phyloP scores from a whole-genome alignment of 1,140 invertebrate species.

The Neodiprion pinetum region DNA sequence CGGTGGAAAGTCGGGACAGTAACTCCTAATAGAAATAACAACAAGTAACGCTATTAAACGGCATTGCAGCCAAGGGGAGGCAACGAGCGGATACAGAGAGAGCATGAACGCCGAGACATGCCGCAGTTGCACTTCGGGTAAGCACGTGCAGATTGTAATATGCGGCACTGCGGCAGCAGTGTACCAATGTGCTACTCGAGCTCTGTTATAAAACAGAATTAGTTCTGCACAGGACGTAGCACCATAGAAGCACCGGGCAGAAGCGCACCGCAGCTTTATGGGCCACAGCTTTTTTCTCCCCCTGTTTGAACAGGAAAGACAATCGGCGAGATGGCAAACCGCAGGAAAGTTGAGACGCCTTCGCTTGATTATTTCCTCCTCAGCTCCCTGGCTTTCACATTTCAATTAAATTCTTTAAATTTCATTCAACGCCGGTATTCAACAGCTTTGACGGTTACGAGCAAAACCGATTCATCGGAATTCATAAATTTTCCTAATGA shows the following conservation, averaged over 20 bases:
- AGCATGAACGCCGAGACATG: not conserved
- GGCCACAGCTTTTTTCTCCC: not conserved
- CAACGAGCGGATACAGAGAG: not conserved
- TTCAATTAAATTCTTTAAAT: not conserved
- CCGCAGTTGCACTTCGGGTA: not conserved
- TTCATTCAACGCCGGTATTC: not conserved
- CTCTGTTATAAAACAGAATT: not conserved
- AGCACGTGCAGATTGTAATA: slow-evolving; percentile 13
- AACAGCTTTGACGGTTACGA: not conserved
- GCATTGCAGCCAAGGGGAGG: not conserved
- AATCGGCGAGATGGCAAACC: not conserved
- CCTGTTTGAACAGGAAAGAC: slow-evolving; percentile 3
- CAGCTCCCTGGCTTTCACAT: not conserved
- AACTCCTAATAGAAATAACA: slow-evolving; percentile 17
- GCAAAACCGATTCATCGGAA: not conserved
- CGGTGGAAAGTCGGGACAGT: slow-evolving; percentile 10
- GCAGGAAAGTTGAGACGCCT: not conserved
- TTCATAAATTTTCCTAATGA: not conserved
- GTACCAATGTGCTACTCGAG: not conserved
- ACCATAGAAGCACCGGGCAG: not conserved
- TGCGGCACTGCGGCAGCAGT: not conserved
- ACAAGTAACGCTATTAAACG: slow-evolving; percentile 17
- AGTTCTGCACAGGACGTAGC: not conserved
- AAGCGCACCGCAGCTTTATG: not conserved
- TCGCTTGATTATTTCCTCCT: slow-evolving; percentile 8